Conservation (phyloP, 2,113 vertebrate species). For the Recurvirostra avosetta region DNA sequence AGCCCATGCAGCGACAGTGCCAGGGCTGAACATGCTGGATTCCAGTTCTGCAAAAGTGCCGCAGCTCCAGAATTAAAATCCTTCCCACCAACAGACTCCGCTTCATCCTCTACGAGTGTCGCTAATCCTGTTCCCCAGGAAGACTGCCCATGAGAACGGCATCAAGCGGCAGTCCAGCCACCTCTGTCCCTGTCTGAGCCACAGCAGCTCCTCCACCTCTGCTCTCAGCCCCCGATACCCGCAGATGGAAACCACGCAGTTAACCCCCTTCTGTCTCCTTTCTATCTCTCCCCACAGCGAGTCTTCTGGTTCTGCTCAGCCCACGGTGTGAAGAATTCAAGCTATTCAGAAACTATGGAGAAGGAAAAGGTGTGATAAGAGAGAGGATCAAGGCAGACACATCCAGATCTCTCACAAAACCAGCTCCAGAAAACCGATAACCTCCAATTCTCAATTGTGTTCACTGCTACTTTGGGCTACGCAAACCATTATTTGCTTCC, state of each 20-base stretch:
- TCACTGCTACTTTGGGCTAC: background rate
- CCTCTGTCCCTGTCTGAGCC: background rate
- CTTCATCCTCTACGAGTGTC: background rate
- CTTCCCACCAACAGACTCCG: background rate
- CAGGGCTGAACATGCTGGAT: rapidly evolving
- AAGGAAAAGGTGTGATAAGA: background rate
- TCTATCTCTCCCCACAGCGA: rapidly evolving
- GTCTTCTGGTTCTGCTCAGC: background rate
- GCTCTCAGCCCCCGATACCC: background rate
- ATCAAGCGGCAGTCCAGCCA: background rate
- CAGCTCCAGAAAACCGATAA: background rate
- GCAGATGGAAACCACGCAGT: background rate
- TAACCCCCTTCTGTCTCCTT: background rate
- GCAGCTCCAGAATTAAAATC: background rate
- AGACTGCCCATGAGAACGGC: background rate
- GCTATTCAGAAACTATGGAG: background rate
- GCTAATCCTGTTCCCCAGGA: background rate
- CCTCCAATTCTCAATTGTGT: background rate
- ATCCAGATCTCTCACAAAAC: background rate
- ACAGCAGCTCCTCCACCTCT: background rate
- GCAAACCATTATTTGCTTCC: background rate
- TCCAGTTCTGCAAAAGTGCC: background rate
- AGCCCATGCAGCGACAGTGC: background rate
- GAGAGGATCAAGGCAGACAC: background rate
- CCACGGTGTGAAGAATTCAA: too few relatives aligned